A percentile compares a stretch with the other conserved stretches of the same genome.
Conservation (phyloP, 2,888 invertebrate genomes). For the Platerodrilus igneus region DNA sequence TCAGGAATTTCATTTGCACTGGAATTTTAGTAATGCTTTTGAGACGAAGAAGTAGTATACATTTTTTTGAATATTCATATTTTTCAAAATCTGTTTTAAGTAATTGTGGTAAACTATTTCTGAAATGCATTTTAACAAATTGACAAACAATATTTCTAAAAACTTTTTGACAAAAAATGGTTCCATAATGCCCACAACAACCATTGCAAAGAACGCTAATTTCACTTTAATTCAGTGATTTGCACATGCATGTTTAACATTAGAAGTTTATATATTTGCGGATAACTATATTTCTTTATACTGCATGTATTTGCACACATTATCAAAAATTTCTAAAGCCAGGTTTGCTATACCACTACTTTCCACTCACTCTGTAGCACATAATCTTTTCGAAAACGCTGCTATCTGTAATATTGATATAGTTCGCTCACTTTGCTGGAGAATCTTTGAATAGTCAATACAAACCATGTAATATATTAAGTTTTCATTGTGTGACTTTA, state of each 20-base stretch:
- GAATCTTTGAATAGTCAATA: conserved; percentile 8
- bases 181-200: neutral
- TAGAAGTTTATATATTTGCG: conserved; percentile 1
- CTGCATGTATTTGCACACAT: neutral
- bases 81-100: too few relatives aligned
- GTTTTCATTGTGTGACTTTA: neutral
- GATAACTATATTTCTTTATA: neutral
- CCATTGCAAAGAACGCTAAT: neutral
- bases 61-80: too few relatives aligned
- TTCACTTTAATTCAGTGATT: conserved; percentile 1
- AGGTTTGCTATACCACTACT: too few relatives aligned
- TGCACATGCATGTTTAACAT: neutral
- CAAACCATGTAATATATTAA: neutral
- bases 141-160: neutral
- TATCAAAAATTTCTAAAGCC: conserved; percentile 3
- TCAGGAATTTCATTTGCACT: too few relatives aligned
- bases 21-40: too few relatives aligned
- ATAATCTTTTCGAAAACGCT: conserved; percentile 4
- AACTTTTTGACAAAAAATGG: neutral
- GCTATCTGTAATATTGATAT: neutral
- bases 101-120: too few relatives aligned
- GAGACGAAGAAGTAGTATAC: too few relatives aligned
- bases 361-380: conserved; percentile 2
- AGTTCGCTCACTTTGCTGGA: conserved; percentile 1
- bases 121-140: conserved; percentile 1